Evolutionary conservation across 2,113 vertebrate genomes (phyloP).

Genomic region (Macrotis lagotis): DNA sequence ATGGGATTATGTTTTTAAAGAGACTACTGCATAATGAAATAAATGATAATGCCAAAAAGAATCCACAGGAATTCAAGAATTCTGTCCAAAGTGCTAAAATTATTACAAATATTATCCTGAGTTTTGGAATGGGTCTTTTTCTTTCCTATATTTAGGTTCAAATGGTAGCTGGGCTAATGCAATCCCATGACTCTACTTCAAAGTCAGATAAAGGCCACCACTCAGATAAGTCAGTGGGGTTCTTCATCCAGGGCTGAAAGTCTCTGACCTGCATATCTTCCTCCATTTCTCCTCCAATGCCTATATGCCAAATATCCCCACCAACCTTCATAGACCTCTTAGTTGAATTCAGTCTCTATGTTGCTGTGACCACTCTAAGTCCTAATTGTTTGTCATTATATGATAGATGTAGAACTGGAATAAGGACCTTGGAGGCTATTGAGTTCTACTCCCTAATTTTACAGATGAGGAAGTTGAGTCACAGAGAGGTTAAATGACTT

Average conservation of each 20-base stretch:
- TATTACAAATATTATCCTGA: background rate
- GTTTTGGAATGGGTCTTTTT: background rate
- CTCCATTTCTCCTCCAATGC: background rate
- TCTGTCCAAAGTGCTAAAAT: background rate
- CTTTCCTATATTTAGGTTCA: background rate
- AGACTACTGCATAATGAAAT: background rate
- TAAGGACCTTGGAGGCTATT: background rate
- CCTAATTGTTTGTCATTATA: background rate
- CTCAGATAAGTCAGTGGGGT: background rate
- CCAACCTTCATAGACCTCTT: background rate
- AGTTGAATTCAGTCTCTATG: background rate
- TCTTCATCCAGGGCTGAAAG: background rate
- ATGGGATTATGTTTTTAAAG: constrained; percentile 24
- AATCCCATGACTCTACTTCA: background rate
- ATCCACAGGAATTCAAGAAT: background rate
- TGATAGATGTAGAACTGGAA: background rate
- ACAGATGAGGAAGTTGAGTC: too few relatives aligned
- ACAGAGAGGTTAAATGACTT: too few relatives aligned
- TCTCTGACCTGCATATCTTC: background rate
- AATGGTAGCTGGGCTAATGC: background rate
- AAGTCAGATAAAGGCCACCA: background rate
- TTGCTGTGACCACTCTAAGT: background rate
- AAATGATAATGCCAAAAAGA: background rate
- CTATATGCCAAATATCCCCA: background rate
- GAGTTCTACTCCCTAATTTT: too few relatives aligned